A percentile compares a stretch with the other conserved stretches of the same genome.
These are phyloP conservation scores for Micrastur ruficollis DNA, from an alignment of 2,797 vertebrate species.

Conservation along the genomic window DNA sequence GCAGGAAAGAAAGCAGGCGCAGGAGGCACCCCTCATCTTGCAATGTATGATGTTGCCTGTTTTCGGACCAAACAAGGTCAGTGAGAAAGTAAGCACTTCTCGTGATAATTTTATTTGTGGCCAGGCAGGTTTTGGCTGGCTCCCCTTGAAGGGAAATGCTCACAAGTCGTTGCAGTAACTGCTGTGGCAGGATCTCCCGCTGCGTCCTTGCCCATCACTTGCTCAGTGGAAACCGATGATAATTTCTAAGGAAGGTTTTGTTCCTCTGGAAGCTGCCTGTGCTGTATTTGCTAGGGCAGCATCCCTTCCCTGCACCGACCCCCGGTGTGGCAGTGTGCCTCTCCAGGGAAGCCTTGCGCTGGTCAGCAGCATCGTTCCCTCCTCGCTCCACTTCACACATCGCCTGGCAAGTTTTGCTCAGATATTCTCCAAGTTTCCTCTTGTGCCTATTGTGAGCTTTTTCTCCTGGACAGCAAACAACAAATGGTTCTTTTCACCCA, in stretches of 20 bases:
- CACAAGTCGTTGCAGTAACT: fast-evolving
- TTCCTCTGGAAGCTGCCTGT: not conserved
- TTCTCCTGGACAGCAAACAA: conserved; percentile 73
- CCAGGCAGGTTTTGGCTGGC: not conserved
- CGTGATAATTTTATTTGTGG: fast-evolving
- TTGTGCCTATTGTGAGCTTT: conserved; percentile 15
- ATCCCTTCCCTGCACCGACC: not conserved
- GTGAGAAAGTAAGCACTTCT: not conserved
- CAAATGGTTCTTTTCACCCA: conserved; percentile 82
- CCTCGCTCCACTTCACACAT: fast-evolving
- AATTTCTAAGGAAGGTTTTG: not conserved
- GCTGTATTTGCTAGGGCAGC: not conserved
- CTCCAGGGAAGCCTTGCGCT: not conserved
- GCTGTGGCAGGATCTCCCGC: not conserved
- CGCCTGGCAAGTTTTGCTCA: not conserved
- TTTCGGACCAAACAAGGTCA: not conserved
- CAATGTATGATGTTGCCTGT: fast-evolving
- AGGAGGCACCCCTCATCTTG: not conserved
- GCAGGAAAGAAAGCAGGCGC: not conserved
- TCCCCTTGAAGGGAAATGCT: not conserved
- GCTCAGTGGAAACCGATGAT: fast-evolving
- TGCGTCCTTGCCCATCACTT: fast-evolving
- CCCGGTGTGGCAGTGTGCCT: fast-evolving
- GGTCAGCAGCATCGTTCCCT: not conserved
- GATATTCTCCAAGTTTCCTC: conserved; percentile 31